Evolutionary conservation across 2,888 invertebrate species (phyloP).

Genomic region (Dryadula phaetusa): DNA sequence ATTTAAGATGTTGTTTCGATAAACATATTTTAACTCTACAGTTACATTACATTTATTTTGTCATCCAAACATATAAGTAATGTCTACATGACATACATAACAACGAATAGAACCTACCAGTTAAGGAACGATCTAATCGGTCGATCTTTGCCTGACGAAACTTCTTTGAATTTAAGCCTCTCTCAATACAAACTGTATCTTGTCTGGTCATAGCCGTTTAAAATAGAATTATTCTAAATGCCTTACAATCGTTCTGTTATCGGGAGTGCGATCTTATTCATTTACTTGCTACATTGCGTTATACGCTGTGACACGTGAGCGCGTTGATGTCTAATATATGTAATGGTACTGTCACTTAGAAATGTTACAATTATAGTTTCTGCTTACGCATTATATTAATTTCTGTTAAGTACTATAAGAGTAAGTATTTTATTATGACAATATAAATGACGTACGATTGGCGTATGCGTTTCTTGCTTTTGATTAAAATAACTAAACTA

Average conservation of each 20-base stretch:
- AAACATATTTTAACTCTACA: too few species aligned
- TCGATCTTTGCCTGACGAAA: constrained; percentile 20
- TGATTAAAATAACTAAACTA: too few species aligned
- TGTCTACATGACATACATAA: not conserved
- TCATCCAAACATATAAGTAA: not conserved
- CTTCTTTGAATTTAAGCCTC: constrained; percentile 24
- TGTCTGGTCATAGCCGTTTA: constrained; percentile 13
- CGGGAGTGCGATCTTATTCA: constrained; percentile 25
- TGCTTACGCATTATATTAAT: not conserved
- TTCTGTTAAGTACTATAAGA: not conserved
- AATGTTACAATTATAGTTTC: constrained; percentile 19
- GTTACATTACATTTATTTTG: not conserved
- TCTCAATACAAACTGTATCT: constrained; percentile 20
- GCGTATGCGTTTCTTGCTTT: too few species aligned
- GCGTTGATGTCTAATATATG: constrained; percentile 41
- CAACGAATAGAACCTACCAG: not conserved
- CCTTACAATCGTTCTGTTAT: constrained; percentile 29
- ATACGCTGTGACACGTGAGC: constrained; percentile 27
- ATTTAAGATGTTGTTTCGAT: too few species aligned
- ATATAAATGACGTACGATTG: too few species aligned
- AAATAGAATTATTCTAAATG: constrained; percentile 34
- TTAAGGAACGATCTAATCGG: constrained; percentile 3
- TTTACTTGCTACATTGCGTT: constrained; percentile 20
- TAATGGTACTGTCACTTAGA: constrained; percentile 20
- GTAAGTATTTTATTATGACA: too few species aligned